A percentile compares a stretch with the other conserved stretches of the same genome.
Conservation (phyloP, 2,113 vertebrate species). For the Prionailurus viverrinus region DNA sequence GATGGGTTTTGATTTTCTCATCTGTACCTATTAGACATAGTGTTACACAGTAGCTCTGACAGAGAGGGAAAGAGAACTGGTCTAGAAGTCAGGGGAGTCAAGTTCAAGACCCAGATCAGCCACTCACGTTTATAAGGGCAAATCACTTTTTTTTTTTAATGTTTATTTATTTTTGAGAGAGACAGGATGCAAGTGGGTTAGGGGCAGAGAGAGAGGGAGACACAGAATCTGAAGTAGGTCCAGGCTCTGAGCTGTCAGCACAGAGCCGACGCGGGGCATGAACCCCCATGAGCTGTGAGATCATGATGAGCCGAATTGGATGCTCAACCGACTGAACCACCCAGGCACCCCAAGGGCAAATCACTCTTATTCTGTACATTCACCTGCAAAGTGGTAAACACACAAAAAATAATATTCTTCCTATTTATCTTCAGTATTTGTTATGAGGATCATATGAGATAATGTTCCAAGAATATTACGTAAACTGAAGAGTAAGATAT, state of each 20-base stretch:
- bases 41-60: not conserved
- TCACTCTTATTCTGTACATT: not conserved
- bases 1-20: not conserved
- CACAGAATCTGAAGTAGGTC: too few relatives aligned
- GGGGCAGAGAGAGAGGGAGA: too few relatives aligned
- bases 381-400: not conserved
- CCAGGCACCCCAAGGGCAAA: not conserved
- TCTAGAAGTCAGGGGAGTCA: not conserved
- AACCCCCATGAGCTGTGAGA: too few relatives aligned
- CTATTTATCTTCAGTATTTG: not conserved
- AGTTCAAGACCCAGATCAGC: not conserved
- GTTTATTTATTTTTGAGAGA: too few relatives aligned
- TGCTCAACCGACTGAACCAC: too few relatives aligned
- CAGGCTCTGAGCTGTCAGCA: too few relatives aligned
- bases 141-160: not conserved
- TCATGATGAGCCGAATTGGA: too few relatives aligned
- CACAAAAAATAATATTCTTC: not conserved
- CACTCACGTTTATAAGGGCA: not conserved
- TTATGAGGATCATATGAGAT: slow-evolving; percentile 9
- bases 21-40: not conserved
- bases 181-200: too few relatives aligned
- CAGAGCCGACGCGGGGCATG: too few relatives aligned
- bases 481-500: not conserved
- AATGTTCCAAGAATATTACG: slow-evolving; percentile 2
- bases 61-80: not conserved